These are phyloP conservation scores for Agapornis roseicollis DNA, from an alignment of 2,113 vertebrate genomes.

Conservation along the genomic window DNA sequence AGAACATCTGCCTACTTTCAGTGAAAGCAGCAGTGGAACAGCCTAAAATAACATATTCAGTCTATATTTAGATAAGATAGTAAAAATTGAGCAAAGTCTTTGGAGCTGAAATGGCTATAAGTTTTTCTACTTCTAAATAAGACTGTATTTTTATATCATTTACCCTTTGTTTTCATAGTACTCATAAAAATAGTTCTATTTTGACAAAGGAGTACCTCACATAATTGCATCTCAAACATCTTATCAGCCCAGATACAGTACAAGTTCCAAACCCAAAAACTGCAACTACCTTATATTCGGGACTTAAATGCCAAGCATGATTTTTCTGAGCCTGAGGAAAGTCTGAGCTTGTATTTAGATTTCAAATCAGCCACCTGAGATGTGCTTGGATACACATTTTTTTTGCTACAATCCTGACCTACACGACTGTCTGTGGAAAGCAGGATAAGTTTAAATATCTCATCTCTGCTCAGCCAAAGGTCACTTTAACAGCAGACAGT, in stretches of 20 bases:
- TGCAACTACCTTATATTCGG: neutral
- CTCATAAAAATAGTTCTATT: neutral
- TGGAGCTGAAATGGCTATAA: neutral
- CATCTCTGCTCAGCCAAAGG: neutral
- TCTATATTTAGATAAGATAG: conserved; percentile 2
- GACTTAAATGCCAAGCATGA: neutral
- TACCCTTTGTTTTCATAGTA: neutral
- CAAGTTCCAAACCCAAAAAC: neutral
- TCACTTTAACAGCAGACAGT: neutral
- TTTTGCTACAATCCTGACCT: neutral
- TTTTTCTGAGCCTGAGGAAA: neutral
- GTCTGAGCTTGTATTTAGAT: neutral
- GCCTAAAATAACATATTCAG: neutral
- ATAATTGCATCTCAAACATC: neutral
- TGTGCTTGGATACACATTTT: neutral
- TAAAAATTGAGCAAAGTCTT: neutral
- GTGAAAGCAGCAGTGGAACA: neutral
- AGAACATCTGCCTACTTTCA: neutral
- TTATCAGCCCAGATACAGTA: neutral
- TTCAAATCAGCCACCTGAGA: neutral
- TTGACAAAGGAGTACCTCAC: neutral
- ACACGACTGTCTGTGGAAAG: neutral
- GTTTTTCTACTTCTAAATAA: neutral
- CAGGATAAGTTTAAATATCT: neutral
- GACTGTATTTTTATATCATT: neutral